These are phyloP conservation scores for Armadillidium nasatum DNA, from an alignment of 1,140 invertebrate genomes.

Conservation along the genomic window DNA sequence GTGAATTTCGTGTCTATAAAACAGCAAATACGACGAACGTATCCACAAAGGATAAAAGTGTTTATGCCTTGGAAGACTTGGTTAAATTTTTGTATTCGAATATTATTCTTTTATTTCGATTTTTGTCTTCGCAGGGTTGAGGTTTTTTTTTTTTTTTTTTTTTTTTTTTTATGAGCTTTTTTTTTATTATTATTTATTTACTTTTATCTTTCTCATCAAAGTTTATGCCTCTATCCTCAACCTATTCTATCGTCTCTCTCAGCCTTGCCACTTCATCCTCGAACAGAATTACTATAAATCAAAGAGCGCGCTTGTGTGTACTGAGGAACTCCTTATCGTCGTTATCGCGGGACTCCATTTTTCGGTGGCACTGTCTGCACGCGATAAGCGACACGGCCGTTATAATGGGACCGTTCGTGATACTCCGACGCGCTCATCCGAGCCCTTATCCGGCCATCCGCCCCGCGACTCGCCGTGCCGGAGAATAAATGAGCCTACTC, in stretches of 20 bases:
- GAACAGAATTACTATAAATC: slow-evolving; percentile 8
- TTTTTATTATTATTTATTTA: not conserved
- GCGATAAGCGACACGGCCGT: not conserved
- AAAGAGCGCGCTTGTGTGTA: not conserved
- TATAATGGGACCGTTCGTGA: slow-evolving; percentile 5
- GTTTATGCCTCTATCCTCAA: slow-evolving; percentile 1
- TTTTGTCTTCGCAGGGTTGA: not conserved
- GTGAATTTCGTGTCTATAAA: no score
- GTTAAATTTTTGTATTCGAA: no score
- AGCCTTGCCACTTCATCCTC: not conserved
- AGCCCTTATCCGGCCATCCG: slow-evolving; percentile 4
- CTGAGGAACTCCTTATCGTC: slow-evolving; percentile 4
- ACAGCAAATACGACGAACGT: no score
- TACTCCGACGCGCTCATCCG: slow-evolving; percentile 1
- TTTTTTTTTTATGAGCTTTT: not conserved
- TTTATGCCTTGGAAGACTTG: no score
- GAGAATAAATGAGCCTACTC: slow-evolving; percentile 3
- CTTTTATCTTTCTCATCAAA: not conserved
- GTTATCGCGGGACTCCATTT: not conserved
- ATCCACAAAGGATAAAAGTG: no score
- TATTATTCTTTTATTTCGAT: no score
- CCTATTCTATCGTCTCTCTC: not conserved
- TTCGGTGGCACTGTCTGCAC: slow-evolving; percentile 10
- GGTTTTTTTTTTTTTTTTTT: not conserved
- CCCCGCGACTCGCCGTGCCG: not conserved